Conservation (phyloP, 2,888 invertebrate species). For the Idaea dimidiata region DNA sequence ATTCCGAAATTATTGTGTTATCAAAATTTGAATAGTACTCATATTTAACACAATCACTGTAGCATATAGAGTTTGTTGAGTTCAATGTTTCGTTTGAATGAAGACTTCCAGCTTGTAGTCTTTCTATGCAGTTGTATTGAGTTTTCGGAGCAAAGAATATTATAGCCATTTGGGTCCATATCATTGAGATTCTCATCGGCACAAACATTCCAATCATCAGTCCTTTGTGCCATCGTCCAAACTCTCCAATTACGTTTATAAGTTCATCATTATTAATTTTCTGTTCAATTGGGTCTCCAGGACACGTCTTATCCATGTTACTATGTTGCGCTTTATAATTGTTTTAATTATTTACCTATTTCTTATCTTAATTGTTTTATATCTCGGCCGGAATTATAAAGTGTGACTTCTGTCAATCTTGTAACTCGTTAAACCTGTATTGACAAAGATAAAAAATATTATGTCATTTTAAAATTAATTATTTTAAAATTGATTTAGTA, state of each 20-base stretch:
- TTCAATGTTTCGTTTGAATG: conserved; percentile 50
- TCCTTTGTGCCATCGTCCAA: conserved; percentile 84
- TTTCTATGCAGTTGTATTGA: conserved; percentile 63
- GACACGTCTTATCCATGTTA: conserved; percentile 4
- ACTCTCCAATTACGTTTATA: conserved; percentile 35
- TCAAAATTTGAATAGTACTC: conserved; percentile 82
- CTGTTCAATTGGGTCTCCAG: conserved; percentile 1
- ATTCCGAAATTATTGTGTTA: conserved; percentile 85
- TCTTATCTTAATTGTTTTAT: conserved; percentile 14
- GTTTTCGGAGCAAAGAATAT: conserved; percentile 85
- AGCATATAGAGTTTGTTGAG: conserved; percentile 63
- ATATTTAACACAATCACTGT: conserved; percentile 72
- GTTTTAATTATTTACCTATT: conserved; percentile 2
- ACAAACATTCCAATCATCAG: conserved; percentile 80
- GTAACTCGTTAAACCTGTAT: too few relatives aligned
- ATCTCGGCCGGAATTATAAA: background rate
- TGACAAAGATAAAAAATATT: too few relatives aligned
- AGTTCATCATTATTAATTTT: conserved; percentile 13
- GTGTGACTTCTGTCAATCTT: too few relatives aligned
- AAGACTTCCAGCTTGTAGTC: conserved; percentile 30
- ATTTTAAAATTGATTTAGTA: too few relatives aligned
- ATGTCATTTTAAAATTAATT: too few relatives aligned
- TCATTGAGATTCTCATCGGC: conserved; percentile 84
- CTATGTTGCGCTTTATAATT: conserved; percentile 8
- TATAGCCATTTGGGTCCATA: conserved; percentile 85